Evolutionary conservation across 1,140 invertebrate species (phyloP).

Genomic region (Neotoxoptera formosana): DNA sequence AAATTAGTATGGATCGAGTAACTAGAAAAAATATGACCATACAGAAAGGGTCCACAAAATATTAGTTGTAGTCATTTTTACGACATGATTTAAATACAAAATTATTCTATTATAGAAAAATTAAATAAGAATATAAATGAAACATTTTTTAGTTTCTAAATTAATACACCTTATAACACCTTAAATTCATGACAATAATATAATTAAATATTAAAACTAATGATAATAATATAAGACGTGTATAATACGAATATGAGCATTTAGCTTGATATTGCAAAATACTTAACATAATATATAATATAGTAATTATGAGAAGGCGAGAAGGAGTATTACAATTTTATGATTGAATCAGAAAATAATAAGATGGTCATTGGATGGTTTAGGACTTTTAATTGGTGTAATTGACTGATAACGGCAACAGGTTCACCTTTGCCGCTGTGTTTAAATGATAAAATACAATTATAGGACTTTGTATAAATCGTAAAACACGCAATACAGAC

Average conservation of each 20-base stretch:
- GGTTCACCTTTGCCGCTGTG: constrained; percentile 18
- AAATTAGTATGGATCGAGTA: neutral
- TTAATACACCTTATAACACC: neutral
- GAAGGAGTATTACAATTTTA: neutral
- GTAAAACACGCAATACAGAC: neutral
- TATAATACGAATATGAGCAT: neutral
- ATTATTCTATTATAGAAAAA: neutral
- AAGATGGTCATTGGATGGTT: neutral
- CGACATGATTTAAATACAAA: neutral
- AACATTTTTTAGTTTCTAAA: neutral
- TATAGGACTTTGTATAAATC: constrained; percentile 27
- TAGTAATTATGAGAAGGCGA: neutral
- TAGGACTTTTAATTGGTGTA: constrained; percentile 32
- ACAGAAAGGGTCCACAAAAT: neutral
- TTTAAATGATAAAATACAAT: constrained; percentile 43
- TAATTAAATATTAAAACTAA: constrained; percentile 1
- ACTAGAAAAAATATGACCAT: neutral
- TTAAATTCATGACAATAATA: constrained; percentile 19
- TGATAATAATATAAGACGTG: neutral
- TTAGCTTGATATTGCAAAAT: constrained; percentile 5
- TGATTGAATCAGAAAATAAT: neutral
- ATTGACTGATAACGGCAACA: constrained; percentile 40
- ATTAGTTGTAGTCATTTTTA: neutral
- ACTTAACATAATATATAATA: neutral
- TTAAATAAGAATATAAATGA: neutral